Base-by-base conservation (phyloP, 1,140 invertebrate species). In the Ganaspis sp. region DNA sequence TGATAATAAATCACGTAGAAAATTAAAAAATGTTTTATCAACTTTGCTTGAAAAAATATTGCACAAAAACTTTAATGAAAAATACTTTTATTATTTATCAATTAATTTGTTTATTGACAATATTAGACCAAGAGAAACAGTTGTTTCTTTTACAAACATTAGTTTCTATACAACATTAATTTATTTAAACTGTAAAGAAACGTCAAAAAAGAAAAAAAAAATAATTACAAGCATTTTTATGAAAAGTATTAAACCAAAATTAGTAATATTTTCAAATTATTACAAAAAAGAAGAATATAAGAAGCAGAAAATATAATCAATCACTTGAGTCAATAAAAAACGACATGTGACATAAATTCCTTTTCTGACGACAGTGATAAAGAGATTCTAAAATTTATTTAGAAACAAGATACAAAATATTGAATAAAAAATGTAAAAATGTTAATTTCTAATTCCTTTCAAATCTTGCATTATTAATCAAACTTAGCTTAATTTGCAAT, bases 301-400 rank as follows among this genome's bases (percentile, higher is more conserved):
- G 15, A 26, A 11, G 11, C 3, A 64, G 23, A 64, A 21, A 26
- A 64, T 64, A 21, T 29, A 26, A 64, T 64, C 54, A 64, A 64
- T 15, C 54, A 64, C 54, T 64, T 64, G 54, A 64, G 23, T 64
- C 54, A 64, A 64, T 64, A 64, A 29, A 29, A 49, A 29, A 29
- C 4, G 21, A 64, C 54, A 26, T 12, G 21, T 26, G 21, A 64
- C 11, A 4, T 64, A 4, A 12, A 64, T 26, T 26, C 53, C 23
- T 23, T 12, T 23, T 64, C 23, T 64, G 21, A 15, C 23, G 23
- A 15, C 23, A 26, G 0, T 29, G 21, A 64, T 17, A 49, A 49
- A 15, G n/a, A 1, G 1, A 45, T 45, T 1, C n/a, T n/a, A n/a
- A n/a, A n/a, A n/a, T n/a, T n/a, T n/a, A n/a, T n/a, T n/a, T n/a